Conservation (phyloP, 2,888 invertebrate genomes). For the Lapara coniferarum region DNA sequence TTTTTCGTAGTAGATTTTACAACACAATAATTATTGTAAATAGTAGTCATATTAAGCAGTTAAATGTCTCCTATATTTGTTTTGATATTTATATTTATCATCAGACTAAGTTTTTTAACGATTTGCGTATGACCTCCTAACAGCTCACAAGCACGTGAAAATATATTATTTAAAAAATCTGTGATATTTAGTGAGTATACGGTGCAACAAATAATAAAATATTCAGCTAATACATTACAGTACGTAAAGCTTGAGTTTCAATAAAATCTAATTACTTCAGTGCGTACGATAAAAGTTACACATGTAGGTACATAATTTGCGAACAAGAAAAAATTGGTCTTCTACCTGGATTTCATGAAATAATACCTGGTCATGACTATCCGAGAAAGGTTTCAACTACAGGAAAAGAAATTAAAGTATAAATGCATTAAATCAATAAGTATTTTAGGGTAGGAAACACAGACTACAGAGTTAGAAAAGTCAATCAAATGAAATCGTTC, state of each 20-base stretch:
- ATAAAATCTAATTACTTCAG: conserved; percentile 39
- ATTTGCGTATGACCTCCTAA: not conserved
- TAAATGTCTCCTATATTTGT: not conserved
- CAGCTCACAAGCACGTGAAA: conserved; percentile 15
- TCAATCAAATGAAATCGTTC: conserved; percentile 3
- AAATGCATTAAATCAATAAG: conserved; percentile 38
- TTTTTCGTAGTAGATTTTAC: not conserved
- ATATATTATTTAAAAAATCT: conserved; percentile 6
- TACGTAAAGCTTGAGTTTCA: conserved; percentile 31
- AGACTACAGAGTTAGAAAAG: conserved; percentile 13
- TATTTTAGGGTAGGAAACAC: conserved; percentile 20
- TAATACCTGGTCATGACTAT: conserved; percentile 82
- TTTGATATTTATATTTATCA: not conserved
- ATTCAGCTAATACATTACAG: conserved; percentile 32
- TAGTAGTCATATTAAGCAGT: not conserved
- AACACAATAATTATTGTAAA: not conserved
- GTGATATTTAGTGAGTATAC: conserved; percentile 6
- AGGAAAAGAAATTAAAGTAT: conserved; percentile 74
- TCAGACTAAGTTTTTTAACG: not conserved
- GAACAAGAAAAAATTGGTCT: conserved; percentile 58
- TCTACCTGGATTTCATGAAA: conserved; percentile 65
- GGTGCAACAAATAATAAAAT: conserved; percentile 27
- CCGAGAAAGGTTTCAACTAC: conserved; percentile 83
- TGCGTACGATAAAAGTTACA: conserved; percentile 17
- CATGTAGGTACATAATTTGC: conserved; percentile 25